These are phyloP conservation scores for Drosophila mulleri DNA, from an alignment of 2,888 invertebrate genomes.

Conservation along the genomic window DNA sequence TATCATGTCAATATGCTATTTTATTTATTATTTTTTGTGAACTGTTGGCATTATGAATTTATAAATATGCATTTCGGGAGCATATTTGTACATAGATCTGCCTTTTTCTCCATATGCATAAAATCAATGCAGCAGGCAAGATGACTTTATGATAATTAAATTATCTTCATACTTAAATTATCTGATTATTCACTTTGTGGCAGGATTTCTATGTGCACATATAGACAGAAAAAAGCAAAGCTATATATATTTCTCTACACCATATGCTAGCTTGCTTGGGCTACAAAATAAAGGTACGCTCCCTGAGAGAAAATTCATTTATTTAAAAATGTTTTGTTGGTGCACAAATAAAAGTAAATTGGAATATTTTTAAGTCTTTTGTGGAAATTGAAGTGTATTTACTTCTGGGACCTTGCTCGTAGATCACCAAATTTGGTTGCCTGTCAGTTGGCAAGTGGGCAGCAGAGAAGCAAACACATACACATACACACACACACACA, in stretches of 20 bases:
- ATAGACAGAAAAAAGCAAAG: neutral
- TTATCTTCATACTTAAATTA: too few relatives aligned
- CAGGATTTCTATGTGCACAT: too few relatives aligned
- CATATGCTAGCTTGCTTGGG: neutral
- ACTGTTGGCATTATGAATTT: too few relatives aligned
- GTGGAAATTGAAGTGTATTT: conserved; percentile 31
- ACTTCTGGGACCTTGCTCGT: conserved; percentile 21
- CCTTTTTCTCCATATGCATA: too few relatives aligned
- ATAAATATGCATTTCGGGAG: too few relatives aligned
- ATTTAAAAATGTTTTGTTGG: neutral
- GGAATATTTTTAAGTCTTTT: conserved; percentile 3
- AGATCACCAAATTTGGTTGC: conserved; percentile 49
- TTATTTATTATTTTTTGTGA: too few relatives aligned
- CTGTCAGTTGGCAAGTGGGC: conserved; percentile 56
- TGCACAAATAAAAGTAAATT: neutral
- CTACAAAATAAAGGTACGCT: neutral
- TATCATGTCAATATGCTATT: too few relatives aligned
- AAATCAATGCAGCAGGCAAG: too few relatives aligned
- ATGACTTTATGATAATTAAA: too few relatives aligned
- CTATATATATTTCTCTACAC: neutral
- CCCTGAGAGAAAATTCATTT: neutral
- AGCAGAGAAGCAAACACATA: conserved; percentile 19
- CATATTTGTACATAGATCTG: too few relatives aligned
- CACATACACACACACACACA: conserved; percentile 13
- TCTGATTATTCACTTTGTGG: too few relatives aligned